Conservation (phyloP, 2,797 vertebrate genomes). For the Ptychobarbus kaznakovi region DNA sequence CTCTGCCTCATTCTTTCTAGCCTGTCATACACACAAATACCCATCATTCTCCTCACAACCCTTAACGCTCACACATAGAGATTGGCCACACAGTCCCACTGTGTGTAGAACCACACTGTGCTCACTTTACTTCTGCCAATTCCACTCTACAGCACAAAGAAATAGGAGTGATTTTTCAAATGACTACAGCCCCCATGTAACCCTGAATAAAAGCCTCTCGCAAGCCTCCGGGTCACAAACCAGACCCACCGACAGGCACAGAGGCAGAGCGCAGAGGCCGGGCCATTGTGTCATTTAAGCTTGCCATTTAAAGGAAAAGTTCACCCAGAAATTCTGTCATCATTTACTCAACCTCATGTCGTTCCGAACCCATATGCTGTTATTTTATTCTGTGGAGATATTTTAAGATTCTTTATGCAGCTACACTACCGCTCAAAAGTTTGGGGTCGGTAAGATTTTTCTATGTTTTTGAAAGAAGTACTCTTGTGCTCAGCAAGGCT, state of each 20-base stretch:
- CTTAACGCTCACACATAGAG: conserved; percentile 46
- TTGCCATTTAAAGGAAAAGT: conserved; percentile 23
- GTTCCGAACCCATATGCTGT: neutral
- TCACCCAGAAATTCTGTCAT: conserved; percentile 17
- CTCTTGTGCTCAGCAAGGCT: neutral
- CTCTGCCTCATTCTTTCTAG: conserved; percentile 20
- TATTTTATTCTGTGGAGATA: neutral
- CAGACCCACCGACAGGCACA: conserved; percentile 20
- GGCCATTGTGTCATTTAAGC: neutral
- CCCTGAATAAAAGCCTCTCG: conserved; percentile 43
- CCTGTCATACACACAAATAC: conserved; percentile 46
- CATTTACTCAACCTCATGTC: neutral
- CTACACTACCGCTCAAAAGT: neutral
- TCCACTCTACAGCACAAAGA: conserved; percentile 42
- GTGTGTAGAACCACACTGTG: conserved; percentile 31
- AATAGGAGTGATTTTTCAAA: conserved; percentile 50
- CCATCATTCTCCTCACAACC: conserved; percentile 33
- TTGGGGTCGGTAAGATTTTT: neutral
- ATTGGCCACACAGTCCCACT: conserved; percentile 36
- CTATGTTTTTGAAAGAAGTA: neutral
- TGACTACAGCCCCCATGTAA: conserved; percentile 10
- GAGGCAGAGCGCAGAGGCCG: neutral
- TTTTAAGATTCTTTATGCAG: conserved; percentile 6
- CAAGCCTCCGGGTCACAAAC: conserved; percentile 27
- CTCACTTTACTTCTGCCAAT: conserved; percentile 50